These are phyloP conservation scores for Glossosoma conforme DNA, from an alignment of 1,140 invertebrate species.

Conservation along the genomic window DNA sequence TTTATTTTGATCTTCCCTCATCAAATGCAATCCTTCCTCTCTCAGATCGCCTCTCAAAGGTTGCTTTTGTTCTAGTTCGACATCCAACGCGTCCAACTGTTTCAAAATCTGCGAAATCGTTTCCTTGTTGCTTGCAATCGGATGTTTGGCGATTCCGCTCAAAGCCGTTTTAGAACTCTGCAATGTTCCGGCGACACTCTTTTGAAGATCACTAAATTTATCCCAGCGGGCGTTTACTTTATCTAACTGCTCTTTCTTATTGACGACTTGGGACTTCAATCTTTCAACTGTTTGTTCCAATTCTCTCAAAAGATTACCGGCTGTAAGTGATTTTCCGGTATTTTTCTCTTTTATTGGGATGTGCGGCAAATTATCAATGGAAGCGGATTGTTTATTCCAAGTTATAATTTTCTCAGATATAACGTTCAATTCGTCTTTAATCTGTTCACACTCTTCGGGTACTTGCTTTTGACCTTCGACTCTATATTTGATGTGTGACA, in stretches of 20 bases:
- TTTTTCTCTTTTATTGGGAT: slow-evolving; percentile 64
- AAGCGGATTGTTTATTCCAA: slow-evolving; percentile 64
- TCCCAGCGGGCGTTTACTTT: slow-evolving; percentile 65
- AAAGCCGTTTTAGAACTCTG: slow-evolving; percentile 53
- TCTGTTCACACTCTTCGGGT: slow-evolving; percentile 58
- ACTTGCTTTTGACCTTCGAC: slow-evolving; percentile 66
- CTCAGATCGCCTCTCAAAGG: slow-evolving; percentile 44
- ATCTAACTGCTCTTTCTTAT: slow-evolving; percentile 62
- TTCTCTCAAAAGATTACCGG: slow-evolving; percentile 62
- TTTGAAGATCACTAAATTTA: slow-evolving; percentile 62
- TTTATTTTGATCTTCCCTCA: slow-evolving; percentile 75
- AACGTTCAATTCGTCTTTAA: slow-evolving; percentile 62
- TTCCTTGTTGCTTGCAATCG: slow-evolving; percentile 54
- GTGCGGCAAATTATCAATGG: slow-evolving; percentile 63
- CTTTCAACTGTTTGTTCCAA: slow-evolving; percentile 63
- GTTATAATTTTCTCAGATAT: slow-evolving; percentile 59
- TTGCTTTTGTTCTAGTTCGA: slow-evolving; percentile 46
- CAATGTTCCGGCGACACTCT: slow-evolving; percentile 59
- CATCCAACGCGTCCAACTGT: slow-evolving; percentile 46
- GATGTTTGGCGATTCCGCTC: slow-evolving; percentile 51
- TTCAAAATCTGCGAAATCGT: slow-evolving; percentile 56
- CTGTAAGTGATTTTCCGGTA: slow-evolving; percentile 61
- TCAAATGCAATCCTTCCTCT: slow-evolving; percentile 67
- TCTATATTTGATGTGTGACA: slow-evolving; percentile 76
- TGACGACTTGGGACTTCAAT: slow-evolving; percentile 58